Evolutionary conservation across 2,888 invertebrate genomes (phyloP).

Genomic region (Sphecodes monilicornis): DNA sequence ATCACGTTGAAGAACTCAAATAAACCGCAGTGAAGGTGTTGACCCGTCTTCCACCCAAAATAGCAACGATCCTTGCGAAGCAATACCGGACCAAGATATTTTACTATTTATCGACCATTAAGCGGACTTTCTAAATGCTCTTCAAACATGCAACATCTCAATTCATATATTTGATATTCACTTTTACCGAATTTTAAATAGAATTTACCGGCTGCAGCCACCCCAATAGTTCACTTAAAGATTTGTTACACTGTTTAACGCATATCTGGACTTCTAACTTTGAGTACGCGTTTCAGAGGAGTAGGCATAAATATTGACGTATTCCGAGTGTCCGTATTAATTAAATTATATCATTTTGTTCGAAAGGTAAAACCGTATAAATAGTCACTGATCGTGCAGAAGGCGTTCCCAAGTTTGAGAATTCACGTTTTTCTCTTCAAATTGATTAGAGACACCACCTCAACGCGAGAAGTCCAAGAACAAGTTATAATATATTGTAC

Average conservation of each 20-base stretch:
- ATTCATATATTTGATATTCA: not conserved
- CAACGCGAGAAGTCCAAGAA: not conserved
- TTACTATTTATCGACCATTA: not conserved
- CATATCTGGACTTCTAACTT: not conserved
- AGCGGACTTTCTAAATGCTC: not conserved
- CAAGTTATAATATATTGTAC: not conserved
- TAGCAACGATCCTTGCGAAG: conserved; percentile 5
- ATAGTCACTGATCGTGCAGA: not conserved
- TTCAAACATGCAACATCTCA: not conserved
- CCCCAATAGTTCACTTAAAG: not conserved
- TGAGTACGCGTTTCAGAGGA: not conserved
- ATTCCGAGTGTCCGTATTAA: not conserved
- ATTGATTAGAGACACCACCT: not conserved
- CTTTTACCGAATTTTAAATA: not conserved
- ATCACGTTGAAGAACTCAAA: not conserved
- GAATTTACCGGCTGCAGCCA: not conserved
- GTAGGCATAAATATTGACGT: not conserved
- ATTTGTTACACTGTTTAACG: not conserved
- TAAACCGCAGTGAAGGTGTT: conserved; percentile 25
- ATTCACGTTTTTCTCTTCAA: not conserved
- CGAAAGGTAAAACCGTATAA: not conserved
- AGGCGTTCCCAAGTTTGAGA: not conserved
- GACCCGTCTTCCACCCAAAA: not conserved
- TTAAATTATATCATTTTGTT: not conserved
- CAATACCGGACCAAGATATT: conserved; percentile 20